Evolutionary conservation across 2,797 vertebrate genomes (phyloP).

Genomic region (Darevskia mixta): DNA sequence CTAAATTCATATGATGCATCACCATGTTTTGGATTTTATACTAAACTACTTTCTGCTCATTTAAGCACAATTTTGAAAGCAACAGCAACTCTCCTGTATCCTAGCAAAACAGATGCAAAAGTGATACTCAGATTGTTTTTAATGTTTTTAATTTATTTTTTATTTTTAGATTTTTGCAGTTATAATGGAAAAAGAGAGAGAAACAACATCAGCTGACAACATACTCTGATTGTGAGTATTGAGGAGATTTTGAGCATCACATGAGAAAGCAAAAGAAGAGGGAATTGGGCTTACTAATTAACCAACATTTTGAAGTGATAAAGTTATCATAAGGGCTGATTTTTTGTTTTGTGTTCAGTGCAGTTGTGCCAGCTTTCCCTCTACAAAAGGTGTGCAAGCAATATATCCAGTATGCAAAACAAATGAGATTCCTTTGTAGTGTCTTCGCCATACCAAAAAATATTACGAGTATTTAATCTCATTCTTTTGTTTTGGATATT

Average conservation of each 20-base stretch:
- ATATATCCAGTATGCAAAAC: not conserved
- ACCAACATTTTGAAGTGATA: not conserved
- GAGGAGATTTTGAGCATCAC: not conserved
- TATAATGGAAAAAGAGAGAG: too few relatives aligned
- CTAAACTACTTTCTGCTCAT: not conserved
- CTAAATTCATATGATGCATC: slow-evolving; percentile 43
- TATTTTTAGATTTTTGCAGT: too few relatives aligned
- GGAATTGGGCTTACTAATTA: not conserved
- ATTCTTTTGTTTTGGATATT: not conserved
- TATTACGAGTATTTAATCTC: not conserved
- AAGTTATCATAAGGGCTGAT: not conserved
- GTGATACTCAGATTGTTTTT: not conserved
- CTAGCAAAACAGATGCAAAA: not conserved
- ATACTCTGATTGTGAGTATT: not conserved
- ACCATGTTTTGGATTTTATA: slow-evolving; percentile 34
- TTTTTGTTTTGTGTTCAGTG: not conserved
- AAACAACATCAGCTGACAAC: too few relatives aligned
- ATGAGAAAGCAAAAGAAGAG: too few relatives aligned
- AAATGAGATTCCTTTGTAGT: not conserved
- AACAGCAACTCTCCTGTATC: not conserved
- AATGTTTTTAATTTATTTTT: too few relatives aligned
- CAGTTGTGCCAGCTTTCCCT: not conserved
- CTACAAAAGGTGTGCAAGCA: not conserved
- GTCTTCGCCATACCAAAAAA: not conserved
- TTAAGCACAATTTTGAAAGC: not conserved